Base-by-base conservation (phyloP, 1,140 invertebrate species). In the Ericerus pela region DNA sequence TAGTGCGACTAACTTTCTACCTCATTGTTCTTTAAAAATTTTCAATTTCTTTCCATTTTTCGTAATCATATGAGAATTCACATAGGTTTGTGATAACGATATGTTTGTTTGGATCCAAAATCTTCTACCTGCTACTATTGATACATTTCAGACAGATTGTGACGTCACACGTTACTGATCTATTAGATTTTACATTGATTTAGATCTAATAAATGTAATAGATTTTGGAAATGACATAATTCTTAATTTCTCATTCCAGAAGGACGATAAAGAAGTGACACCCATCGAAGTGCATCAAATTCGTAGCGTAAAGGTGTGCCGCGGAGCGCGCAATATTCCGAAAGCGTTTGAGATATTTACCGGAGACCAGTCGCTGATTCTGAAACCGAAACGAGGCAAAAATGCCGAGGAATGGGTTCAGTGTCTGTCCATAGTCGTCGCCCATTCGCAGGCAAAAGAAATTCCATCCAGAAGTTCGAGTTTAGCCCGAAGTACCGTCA, bases 301-400 rank as follows among this genome's bases (percentile, higher is more conserved):
- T 55, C 78, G 88, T 29, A 91, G 85, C 59, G 89, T 96, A 1
- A 88, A 92, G 68, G 90, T 93, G 8, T 84, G 81, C 1, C 73
- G 85, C 55, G 82, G 83, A 18, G 84, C 82, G 43, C 77, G 87
- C 53, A 89, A 89, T 65, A 91, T 95, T 65, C 89, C 91, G 10
- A 91, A 89, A 70, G 89, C 90, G 1, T 95, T 96, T 73, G 91
- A 96, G 75, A 94, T 96, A 59, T 95, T 95, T 70, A 94, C 91
- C 1, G 84, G 85, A 47, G 88, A 94, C 67, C 85, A 89, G 66
- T 88, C 85, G 8, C 79, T 90, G 62, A 87, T 93, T 63, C 76
- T 95, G 53, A 95, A 94, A 73, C 89, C 91, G 5, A 91, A 88
- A 70, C 88, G 90, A 67, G 84, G 85, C n/a, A 89, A 88, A 69